Conservation (phyloP, 2,888 invertebrate genomes). For the Galerucella calmariensis region DNA sequence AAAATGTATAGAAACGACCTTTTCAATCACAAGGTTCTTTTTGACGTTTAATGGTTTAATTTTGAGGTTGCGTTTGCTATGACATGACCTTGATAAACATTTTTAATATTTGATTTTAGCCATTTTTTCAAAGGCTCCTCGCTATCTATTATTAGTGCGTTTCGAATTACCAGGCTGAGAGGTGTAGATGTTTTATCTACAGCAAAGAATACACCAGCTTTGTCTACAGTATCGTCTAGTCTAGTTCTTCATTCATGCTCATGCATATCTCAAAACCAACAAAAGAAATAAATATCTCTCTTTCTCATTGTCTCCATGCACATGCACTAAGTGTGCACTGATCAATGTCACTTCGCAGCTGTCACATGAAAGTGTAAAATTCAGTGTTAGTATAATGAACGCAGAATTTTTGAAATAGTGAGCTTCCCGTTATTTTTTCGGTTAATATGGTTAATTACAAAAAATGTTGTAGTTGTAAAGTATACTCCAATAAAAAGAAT, state of each 20-base stretch:
- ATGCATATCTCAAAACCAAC: no score
- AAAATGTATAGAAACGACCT: constrained; percentile 10
- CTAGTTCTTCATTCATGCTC: no score
- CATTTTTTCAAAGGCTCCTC: no score
- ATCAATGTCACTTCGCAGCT: background rate
- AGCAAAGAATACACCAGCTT: no score
- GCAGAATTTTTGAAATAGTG: background rate
- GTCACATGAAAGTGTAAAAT: background rate
- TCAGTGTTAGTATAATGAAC: background rate
- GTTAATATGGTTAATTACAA: constrained; percentile 1
- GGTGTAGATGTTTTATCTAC: no score
- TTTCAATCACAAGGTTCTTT: constrained; percentile 11
- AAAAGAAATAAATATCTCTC: no score
- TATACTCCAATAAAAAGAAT: background rate
- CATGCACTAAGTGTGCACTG: no score
- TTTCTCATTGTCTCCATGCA: no score
- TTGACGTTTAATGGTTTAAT: constrained; percentile 16
- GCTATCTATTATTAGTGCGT: no score
- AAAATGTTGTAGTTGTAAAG: background rate
- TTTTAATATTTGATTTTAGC: background rate
- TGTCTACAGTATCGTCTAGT: no score
- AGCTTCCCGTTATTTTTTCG: background rate
- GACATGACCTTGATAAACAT: background rate
- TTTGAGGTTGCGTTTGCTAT: background rate
- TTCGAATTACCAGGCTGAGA: no score